Evolutionary conservation across 2,888 invertebrate species (phyloP).

Genomic region (Mythimna ferrago): DNA sequence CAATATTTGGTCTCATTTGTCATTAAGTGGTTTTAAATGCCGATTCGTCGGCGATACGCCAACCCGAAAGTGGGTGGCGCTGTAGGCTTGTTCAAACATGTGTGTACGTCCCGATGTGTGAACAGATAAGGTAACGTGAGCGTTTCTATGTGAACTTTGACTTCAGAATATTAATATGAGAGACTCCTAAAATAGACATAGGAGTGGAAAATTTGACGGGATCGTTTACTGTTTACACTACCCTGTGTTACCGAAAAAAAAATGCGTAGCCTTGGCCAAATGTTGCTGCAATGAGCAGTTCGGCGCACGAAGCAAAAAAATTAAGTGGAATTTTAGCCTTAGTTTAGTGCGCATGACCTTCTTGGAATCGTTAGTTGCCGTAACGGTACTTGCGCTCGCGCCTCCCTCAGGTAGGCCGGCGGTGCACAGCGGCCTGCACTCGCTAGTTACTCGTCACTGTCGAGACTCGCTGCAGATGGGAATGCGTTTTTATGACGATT

Average conservation of each 20-base stretch:
- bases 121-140: slow-evolving; percentile 57
- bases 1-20: slow-evolving; percentile 89
- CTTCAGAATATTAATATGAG: slow-evolving; percentile 69
- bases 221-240: slow-evolving; percentile 1
- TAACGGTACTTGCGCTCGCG: slow-evolving; percentile 83
- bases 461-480: slow-evolving; percentile 42
- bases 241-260: slow-evolving; percentile 48
- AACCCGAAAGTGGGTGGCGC: slow-evolving; percentile 79
- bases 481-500: slow-evolving; percentile 57
- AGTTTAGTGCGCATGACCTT: slow-evolving; percentile 87
- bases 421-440: slow-evolving; percentile 23
- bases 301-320: slow-evolving; percentile 78
- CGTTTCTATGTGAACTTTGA: slow-evolving; percentile 70
- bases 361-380: slow-evolving; percentile 85
- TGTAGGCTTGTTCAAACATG: slow-evolving; percentile 72
- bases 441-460: slow-evolving; percentile 51
- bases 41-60: slow-evolving; percentile 77
- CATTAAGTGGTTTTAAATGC: slow-evolving; percentile 81
- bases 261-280: slow-evolving; percentile 66
- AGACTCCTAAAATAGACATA: slow-evolving; percentile 41
- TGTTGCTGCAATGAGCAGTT: slow-evolving; percentile 65
- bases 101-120: slow-evolving; percentile 56
- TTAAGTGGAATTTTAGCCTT: slow-evolving; percentile 83
- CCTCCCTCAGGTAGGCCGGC: slow-evolving; percentile 81
- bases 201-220: slow-evolving; percentile 5